Conservation (phyloP, 2,888 invertebrate genomes). For the Thalpophila matura region DNA sequence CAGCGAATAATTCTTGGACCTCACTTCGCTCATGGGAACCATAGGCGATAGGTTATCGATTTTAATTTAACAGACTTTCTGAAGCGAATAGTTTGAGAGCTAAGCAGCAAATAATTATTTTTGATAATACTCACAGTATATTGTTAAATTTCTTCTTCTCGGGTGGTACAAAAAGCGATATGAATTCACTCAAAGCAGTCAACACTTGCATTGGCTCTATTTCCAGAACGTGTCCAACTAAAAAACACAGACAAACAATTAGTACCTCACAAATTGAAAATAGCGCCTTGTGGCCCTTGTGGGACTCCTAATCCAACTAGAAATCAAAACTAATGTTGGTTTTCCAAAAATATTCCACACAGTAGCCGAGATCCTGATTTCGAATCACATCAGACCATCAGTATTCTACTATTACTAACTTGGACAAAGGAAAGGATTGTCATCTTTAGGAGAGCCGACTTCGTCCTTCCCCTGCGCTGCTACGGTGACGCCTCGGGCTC, state of each 20-base stretch:
- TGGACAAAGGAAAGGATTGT: slow-evolving; percentile 80
- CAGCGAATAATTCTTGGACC: neutral
- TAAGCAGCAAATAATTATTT: neutral
- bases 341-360: neutral
- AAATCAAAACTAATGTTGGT: neutral
- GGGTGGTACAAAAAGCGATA: slow-evolving; percentile 84
- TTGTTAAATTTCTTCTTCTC: slow-evolving; percentile 82
- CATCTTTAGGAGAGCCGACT: slow-evolving; percentile 47
- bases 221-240: slow-evolving; percentile 91
- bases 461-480: slow-evolving; percentile 67
- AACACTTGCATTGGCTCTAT: slow-evolving; percentile 93
- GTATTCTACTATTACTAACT: slow-evolving; percentile 64
- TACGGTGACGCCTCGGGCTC: slow-evolving; percentile 83
- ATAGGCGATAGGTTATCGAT: no score
- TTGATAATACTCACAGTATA: slow-evolving; percentile 77
- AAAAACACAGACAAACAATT: slow-evolving; percentile 57
- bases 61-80: no score
- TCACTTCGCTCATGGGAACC: no score
- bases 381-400: neutral
- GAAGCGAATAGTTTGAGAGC: neutral
- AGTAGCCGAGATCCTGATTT: neutral
- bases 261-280: neutral
- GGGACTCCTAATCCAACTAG: neutral
- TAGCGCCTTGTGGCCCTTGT: no score
- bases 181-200: slow-evolving; percentile 92